Base-by-base conservation (phyloP, 1,140 invertebrate species). In the Drosophila sucinea region DNA sequence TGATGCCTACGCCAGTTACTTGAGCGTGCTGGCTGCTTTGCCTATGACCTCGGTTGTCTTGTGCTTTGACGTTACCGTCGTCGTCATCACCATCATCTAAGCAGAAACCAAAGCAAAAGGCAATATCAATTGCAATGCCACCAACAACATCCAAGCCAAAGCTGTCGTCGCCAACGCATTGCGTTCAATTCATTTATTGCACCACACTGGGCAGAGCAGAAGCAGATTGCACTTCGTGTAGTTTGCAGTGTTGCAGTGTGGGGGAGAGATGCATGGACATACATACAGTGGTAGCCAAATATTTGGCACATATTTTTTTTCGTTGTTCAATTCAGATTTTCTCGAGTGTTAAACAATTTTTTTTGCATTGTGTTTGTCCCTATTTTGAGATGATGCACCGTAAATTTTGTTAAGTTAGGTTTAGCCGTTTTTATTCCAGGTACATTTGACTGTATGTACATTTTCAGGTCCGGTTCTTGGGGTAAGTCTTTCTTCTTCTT, bases 1-100 rank as follows among this genome's bases (percentile, higher is more conserved):
- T 41, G 40, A 32, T 35, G 74, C 75, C 81, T 85, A 84, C 77
- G 84, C 76, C 79, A 89, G 84, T 87, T 89, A 87, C 84, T 87
- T 79, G 77, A 89, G 80, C 86, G 79, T 87, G 64, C 66, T 72
- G 64, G 66, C 66, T 77, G 76, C 73, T 78, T 73, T 89, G 72
- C 73, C 86, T 77, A 77, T 74, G 73, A 77, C 74, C 74, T 77
- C 74, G 74, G 73, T 74, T 77, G 74, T 77, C 74, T 51, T 51
- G 23, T 27, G 38, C 25, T 64, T 64, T 54, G 47, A 41, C 62
- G 47, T 64, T 51, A 11, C 61, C 30, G 10, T 41, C 35, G 27
- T 44, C 40, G 30, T 30, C 60, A 38, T 65, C 51, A 65, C 35
- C 61, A 78, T 78, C 76, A 78, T 78, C 76, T 55, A 56, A 51